Evolutionary conservation across 2,113 vertebrate genomes (phyloP).

Genomic region (Loxodonta africana): DNA sequence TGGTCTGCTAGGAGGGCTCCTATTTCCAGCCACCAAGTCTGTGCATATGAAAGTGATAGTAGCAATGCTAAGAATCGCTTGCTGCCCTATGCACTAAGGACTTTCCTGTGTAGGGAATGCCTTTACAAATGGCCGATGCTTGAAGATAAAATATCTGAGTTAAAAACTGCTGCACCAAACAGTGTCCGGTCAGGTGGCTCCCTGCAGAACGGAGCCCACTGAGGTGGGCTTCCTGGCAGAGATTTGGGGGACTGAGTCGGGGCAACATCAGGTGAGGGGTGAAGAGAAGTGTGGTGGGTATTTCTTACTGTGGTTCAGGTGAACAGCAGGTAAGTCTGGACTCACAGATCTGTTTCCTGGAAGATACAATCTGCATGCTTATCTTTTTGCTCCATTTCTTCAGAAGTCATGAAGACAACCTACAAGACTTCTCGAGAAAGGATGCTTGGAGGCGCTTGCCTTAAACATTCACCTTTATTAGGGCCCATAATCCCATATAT

Average conservation of each 20-base stretch:
- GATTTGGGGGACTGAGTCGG: not conserved
- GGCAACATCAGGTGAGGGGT: rapidly evolving
- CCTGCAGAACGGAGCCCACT: rapidly evolving
- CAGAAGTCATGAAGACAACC: no score
- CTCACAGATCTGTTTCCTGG: not conserved
- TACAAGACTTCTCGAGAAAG: no score
- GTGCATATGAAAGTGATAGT: not conserved
- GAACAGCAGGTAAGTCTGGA: not conserved
- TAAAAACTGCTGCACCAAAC: not conserved
- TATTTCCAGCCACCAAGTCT: not conserved
- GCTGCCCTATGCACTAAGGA: rapidly evolving
- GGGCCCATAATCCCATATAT: no score
- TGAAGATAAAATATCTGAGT: not conserved
- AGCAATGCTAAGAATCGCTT: rapidly evolving
- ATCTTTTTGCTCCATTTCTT: no score
- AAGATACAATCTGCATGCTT: not conserved
- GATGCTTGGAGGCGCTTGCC: no score
- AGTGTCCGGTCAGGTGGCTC: rapidly evolving
- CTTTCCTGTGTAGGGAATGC: not conserved
- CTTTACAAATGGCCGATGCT: not conserved
- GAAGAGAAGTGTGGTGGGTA: rapidly evolving
- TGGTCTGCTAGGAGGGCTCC: not conserved
- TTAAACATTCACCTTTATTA: no score
- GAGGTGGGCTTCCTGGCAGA: not conserved
- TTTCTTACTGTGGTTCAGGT: rapidly evolving